Conservation (phyloP, 2,888 invertebrate genomes). For the Amphiduros pacificus region DNA sequence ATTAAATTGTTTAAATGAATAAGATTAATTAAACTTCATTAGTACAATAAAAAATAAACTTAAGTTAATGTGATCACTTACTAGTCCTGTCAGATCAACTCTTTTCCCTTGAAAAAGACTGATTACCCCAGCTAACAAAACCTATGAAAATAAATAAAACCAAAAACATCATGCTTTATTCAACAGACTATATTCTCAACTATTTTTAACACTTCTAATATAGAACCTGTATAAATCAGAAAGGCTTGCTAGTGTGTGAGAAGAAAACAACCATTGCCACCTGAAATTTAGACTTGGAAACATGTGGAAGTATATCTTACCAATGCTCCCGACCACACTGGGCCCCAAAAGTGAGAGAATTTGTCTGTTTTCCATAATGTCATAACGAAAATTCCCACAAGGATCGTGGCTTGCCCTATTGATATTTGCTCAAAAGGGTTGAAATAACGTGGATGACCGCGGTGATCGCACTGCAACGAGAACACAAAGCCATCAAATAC, state of each 20-base stretch:
- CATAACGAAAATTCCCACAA: conserved; percentile 21
- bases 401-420: conserved; percentile 21
- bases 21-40: too few species aligned
- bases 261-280: too few species aligned
- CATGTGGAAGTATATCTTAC: conserved; percentile 16
- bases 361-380: conserved; percentile 1
- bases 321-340: conserved; percentile 3
- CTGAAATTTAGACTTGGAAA: too few species aligned
- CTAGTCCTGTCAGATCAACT: conserved; percentile 13
- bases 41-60: too few species aligned
- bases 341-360: not conserved
- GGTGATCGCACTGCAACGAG: conserved; percentile 29
- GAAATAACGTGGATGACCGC: conserved; percentile 27
- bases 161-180: too few species aligned
- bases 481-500: not conserved
- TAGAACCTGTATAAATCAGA: too few species aligned
- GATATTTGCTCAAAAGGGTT: conserved; percentile 29
- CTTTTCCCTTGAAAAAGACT: conserved; percentile 22
- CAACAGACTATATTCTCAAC: too few species aligned
- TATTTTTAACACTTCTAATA: too few species aligned
- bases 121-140: conserved; percentile 15
- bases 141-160: conserved; percentile 7
- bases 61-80: conserved; percentile 3
- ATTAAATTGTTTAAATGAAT: too few species aligned
- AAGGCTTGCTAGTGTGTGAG: too few species aligned